phyloP scores from a whole-genome alignment of 1,140 invertebrate genomes.

The Vanessa tameamea region DNA sequence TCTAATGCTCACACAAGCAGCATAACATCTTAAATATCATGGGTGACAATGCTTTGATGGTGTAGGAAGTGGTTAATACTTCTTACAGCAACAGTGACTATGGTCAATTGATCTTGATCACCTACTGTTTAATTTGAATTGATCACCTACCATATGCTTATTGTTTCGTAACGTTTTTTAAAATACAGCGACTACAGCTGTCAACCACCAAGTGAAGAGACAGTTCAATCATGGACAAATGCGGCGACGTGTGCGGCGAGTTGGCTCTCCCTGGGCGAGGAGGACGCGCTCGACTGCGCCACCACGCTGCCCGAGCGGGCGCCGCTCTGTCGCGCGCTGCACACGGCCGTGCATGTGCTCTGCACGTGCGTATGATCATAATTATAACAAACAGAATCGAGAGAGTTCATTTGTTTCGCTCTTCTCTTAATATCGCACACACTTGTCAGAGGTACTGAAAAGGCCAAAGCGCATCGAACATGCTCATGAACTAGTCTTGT shows the following conservation, averaged over 20 bases:
- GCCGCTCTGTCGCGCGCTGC: slow-evolving; percentile 60
- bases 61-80: too few species aligned
- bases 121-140: too few species aligned
- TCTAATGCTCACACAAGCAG: too few species aligned
- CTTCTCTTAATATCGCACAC: too few species aligned
- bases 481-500: background rate
- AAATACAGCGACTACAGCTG: slow-evolving; percentile 58
- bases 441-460: too few species aligned
- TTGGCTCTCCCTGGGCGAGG: slow-evolving; percentile 62
- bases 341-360: slow-evolving; percentile 60
- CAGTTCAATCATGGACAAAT: slow-evolving; percentile 56
- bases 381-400: background rate
- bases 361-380: slow-evolving; percentile 54
- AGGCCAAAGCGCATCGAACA: too few species aligned
- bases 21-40: too few species aligned
- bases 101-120: too few species aligned
- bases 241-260: slow-evolving; percentile 63
- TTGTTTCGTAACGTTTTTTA: too few species aligned
- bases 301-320: slow-evolving; percentile 58
- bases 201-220: slow-evolving; percentile 55
- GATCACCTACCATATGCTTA: too few species aligned
- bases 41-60: background rate
- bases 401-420: too few species aligned
- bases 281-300: slow-evolving; percentile 43
- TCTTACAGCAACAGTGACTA: too few species aligned